Conservation (phyloP, 2,113 vertebrate genomes). For the Speoplatyrhinus poulsoni region DNA sequence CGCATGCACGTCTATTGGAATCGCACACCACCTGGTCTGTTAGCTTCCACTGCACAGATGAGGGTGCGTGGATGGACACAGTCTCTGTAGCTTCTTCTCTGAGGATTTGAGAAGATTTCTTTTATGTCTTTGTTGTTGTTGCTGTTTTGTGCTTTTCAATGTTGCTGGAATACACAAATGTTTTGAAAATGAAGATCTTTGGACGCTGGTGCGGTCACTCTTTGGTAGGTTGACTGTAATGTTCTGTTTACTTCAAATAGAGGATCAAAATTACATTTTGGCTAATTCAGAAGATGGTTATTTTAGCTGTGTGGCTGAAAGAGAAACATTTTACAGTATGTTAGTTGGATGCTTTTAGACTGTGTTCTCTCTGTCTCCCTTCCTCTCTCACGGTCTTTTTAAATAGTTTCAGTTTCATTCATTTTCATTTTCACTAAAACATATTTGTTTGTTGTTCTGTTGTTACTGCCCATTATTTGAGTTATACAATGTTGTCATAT, state of each 20-base stretch:
- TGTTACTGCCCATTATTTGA: conserved; percentile 16
- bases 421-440: neutral
- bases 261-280: neutral
- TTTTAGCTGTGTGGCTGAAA: neutral
- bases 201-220: conserved; percentile 73
- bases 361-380: too few relatives aligned
- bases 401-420: neutral
- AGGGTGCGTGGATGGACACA: neutral
- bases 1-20: conserved; percentile 54
- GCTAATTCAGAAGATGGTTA: too few relatives aligned
- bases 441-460: conserved; percentile 23
- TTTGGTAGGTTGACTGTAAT: conserved; percentile 75
- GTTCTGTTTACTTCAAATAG: neutral
- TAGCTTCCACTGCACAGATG: conserved; percentile 4
- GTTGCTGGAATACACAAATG: conserved; percentile 57
- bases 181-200: conserved; percentile 83
- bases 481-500: neutral
- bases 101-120: neutral
- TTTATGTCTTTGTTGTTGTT: neutral
- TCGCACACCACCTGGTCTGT: conserved; percentile 11
- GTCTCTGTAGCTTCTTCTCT: conserved; percentile 10
- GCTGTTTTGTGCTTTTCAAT: conserved; percentile 34
- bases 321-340: too few relatives aligned
- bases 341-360: too few relatives aligned
- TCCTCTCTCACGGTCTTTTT: too few relatives aligned